Evolutionary conservation across 2,888 invertebrate genomes (phyloP).

Genomic region (Habrosyne pyritoides): DNA sequence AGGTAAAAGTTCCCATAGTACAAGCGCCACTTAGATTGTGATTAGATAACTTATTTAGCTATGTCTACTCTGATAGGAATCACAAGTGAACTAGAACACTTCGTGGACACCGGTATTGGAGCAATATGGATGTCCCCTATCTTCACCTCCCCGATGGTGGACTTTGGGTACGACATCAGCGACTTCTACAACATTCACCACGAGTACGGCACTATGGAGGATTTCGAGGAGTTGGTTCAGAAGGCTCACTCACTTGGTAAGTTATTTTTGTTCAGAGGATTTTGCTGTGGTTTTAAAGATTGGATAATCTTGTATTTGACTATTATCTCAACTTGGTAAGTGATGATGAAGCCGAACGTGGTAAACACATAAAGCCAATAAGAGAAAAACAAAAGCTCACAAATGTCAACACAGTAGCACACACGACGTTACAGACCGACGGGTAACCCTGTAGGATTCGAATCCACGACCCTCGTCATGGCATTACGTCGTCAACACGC

Average conservation of each 20-base stretch:
- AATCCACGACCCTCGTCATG: too few species aligned
- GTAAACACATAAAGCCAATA: too few species aligned
- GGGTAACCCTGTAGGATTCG: too few species aligned
- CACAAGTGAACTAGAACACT: conserved; percentile 79
- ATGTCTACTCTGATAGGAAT: conserved; percentile 80
- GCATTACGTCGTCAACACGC: too few species aligned
- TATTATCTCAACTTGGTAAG: too few species aligned
- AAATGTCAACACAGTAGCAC: too few species aligned
- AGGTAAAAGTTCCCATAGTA: too few species aligned
- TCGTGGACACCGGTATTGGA: conserved; percentile 86
- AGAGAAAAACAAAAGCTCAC: too few species aligned
- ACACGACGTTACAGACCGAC: too few species aligned
- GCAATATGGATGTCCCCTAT: conserved; percentile 92
- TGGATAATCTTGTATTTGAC: too few species aligned
- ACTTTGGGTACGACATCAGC: conserved; percentile 92
- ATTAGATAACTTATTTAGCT: not conserved
- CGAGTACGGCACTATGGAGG: conserved; percentile 87
- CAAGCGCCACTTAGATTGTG: not conserved
- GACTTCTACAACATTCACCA: conserved; percentile 87
- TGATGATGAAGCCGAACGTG: too few species aligned
- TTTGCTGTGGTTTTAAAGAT: too few species aligned
- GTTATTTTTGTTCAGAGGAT: not conserved
- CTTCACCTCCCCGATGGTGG: conserved; percentile 90
- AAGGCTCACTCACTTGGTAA: conserved; percentile 78
- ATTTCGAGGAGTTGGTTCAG: conserved; percentile 84